These are phyloP conservation scores for Drosophila mercatorum DNA, from an alignment of 2,888 invertebrate species.

Conservation along the genomic window DNA sequence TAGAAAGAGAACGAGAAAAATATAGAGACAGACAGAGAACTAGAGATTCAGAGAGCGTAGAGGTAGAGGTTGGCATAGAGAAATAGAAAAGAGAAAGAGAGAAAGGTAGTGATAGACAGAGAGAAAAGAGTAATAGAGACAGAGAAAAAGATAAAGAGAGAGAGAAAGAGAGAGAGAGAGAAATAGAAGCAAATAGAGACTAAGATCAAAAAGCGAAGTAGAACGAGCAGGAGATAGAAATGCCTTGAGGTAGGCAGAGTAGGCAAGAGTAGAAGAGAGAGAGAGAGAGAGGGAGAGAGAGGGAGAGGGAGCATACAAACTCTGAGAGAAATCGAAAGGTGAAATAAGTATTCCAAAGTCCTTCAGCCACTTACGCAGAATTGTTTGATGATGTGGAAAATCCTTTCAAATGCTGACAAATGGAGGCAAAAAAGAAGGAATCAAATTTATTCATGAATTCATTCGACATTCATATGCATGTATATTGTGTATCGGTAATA, in stretches of 20 bases:
- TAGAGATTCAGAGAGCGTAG: too few relatives aligned
- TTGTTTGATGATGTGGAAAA: slow-evolving; percentile 6
- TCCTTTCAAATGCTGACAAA: slow-evolving; percentile 6
- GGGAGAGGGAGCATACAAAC: background rate
- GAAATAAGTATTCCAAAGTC: background rate
- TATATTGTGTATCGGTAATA: background rate
- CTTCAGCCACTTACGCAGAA: background rate
- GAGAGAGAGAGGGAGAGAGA: background rate
- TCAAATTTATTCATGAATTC: slow-evolving; percentile 4
- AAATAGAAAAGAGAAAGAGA: background rate
- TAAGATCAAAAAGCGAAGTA: too few relatives aligned
- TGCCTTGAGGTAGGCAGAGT: background rate
- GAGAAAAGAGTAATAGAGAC: background rate
- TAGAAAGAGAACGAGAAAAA: too few relatives aligned
- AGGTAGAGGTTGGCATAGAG: too few relatives aligned
- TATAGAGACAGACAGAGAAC: background rate
- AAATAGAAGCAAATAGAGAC: background rate
- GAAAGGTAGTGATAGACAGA: too few relatives aligned
- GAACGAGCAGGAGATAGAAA: background rate
- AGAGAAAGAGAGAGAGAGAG: background rate
- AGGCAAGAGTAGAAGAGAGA: background rate
- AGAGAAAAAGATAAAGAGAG: too few relatives aligned
- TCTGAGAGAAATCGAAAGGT: background rate
- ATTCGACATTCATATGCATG: too few relatives aligned
- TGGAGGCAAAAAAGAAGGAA: background rate